Percentiles rank a stretch among this genome's conserved stretches.
Conservation (phyloP, 2,888 invertebrate species). For the Orthosia gothica region DNA sequence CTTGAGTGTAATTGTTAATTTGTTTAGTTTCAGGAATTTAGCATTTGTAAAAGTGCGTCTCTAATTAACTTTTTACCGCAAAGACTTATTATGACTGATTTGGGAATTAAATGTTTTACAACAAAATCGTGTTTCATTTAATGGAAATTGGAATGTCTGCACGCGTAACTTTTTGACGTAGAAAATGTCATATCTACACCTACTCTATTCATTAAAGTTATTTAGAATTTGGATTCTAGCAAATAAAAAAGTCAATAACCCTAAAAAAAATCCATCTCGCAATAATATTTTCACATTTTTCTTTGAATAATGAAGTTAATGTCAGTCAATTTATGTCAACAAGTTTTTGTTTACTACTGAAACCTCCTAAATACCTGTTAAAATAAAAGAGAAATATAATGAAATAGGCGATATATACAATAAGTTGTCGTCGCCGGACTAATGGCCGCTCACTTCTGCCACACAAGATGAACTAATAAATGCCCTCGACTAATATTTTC, state of each 20-base stretch:
- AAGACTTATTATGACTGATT: neutral
- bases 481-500: constrained; percentile 49
- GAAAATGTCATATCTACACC: constrained; percentile 10
- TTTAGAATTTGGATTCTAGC: constrained; percentile 19
- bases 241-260: constrained; percentile 51
- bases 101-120: neutral
- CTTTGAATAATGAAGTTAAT: constrained; percentile 44
- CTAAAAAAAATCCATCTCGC: constrained; percentile 8
- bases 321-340: constrained; percentile 47
- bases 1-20: constrained; percentile 5
- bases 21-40: constrained; percentile 11
- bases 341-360: constrained; percentile 51
- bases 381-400: constrained; percentile 50
- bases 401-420: constrained; percentile 48
- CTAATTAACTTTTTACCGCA: neutral
- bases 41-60: neutral
- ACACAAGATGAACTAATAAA: constrained; percentile 68
- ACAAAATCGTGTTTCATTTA: neutral
- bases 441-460: constrained; percentile 58
- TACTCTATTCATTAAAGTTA: constrained; percentile 12
- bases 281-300: constrained; percentile 39
- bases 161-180: neutral
- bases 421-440: constrained; percentile 59
- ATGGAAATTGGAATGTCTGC: neutral
- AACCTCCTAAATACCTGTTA: constrained; percentile 35